A percentile compares a stretch with the other conserved stretches of the same genome.
Conservation (phyloP, 2,113 vertebrate genomes). For the Calcarius ornatus region DNA sequence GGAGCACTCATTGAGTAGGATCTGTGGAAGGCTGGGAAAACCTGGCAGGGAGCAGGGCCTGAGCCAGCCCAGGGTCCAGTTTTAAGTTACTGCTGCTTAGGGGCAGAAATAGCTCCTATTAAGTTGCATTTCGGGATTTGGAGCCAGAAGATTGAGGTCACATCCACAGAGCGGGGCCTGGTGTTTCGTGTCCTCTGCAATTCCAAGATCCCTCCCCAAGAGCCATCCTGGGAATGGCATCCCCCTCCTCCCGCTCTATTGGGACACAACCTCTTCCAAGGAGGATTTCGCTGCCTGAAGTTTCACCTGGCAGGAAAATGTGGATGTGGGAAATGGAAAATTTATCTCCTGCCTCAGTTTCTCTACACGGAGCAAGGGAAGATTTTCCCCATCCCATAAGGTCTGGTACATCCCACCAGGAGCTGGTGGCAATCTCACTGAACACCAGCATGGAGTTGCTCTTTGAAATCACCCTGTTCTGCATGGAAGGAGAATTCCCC, state of each 20-base stretch:
- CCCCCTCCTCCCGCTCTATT: background rate
- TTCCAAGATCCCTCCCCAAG: background rate
- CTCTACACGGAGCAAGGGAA: background rate
- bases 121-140: background rate
- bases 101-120: slow-evolving; percentile 50
- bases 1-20: background rate
- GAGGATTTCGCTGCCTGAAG: background rate
- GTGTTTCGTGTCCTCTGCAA: background rate
- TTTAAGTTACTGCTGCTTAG: background rate
- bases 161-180: background rate
- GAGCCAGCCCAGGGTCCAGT: background rate
- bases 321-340: background rate
- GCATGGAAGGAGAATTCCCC: background rate
- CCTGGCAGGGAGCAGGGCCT: background rate
- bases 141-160: slow-evolving; percentile 38
- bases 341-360: background rate
- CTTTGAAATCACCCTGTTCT: background rate
- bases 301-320: background rate
- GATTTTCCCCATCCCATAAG: fast-evolving
- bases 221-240: background rate
- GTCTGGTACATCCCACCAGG: background rate
- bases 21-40: background rate
- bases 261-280: background rate
- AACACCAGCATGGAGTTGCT: background rate
- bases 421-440: fast-evolving